Base-by-base conservation (phyloP, 2,113 vertebrate genomes). In the Misgurnus anguillicaudatus region DNA sequence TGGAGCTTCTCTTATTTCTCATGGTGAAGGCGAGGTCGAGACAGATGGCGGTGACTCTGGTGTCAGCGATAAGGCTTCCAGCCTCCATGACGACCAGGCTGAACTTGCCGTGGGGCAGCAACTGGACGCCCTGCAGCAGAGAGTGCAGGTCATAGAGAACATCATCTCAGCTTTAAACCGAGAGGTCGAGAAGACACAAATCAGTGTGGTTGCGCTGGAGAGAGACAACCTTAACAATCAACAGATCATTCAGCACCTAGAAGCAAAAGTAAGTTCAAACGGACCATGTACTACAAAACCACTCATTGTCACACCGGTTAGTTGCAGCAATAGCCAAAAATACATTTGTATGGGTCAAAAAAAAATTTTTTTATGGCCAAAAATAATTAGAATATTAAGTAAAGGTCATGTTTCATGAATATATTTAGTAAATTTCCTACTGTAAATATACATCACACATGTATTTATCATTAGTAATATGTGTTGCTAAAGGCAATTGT, bases 91-190 rank as follows among this genome's bases (percentile, higher is more conserved):
- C 36, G 81, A 92, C 53, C 88, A 88, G n/a, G 2, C 82, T 88
- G 3, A 84, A 38, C 71, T 84, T n/a, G 79, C 79, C 42, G 79
- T 88, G 85, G 80, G 81, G 1, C 92, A 89, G 36, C 87, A 90
- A 79, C 83, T 95, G 72, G 88, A 90, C 0, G 89, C 92, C 67
- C 91, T 96, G 17, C 92, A 94, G 47, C 89, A 87, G 7, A 93
- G 94, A 80, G 89, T 95, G 8, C 89, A 91, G 0, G 93, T 95
- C 36, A 94, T 94, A n/a, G 94, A 95, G 86, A 95, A 95, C 69
- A 95, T 96, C 0, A 89, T 94, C 3, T 87, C 93, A 0, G 94
- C 94, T 71, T 92, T 96, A 78, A 94, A 93, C 64, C 91, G 94
- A 66, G 95, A 96, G 87, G 91, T 95, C 78, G 94, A 94, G 75